A percentile compares a stretch with the other conserved stretches of the same genome.
Conservation (phyloP, 2,797 vertebrate species). For the Cephalopachus bancanus region DNA sequence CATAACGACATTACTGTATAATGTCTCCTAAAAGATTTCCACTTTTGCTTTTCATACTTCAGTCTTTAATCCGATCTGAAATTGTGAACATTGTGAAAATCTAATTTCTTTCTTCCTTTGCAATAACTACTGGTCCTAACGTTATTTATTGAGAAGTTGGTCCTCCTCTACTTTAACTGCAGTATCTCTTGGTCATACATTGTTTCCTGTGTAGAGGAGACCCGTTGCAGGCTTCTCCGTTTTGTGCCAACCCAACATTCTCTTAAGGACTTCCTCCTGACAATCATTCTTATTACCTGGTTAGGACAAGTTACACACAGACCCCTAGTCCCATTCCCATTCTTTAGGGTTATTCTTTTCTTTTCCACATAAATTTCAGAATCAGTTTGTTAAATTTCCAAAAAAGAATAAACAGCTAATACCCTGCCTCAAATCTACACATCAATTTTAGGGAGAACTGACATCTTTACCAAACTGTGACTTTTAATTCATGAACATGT, state of each 20-base stretch:
- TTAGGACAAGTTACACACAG: not conserved
- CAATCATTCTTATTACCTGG: not conserved
- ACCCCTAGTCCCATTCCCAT: not conserved
- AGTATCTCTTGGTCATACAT: not conserved
- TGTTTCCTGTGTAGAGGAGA: not conserved
- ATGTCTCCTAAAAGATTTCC: not conserved
- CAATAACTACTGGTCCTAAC: not conserved
- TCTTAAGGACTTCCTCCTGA: not conserved
- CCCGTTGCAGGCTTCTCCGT: not conserved
- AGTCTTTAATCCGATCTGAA: not conserved
- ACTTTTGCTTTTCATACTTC: not conserved
- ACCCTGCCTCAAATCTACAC: not conserved
- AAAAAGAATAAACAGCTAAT: not conserved
- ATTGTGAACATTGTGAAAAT: not conserved
- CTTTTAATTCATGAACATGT: not conserved
- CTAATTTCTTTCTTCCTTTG: not conserved
- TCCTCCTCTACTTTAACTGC: not conserved
- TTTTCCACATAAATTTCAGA: conserved; percentile 13
- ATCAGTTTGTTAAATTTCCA: too few relatives aligned
- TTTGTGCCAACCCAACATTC: not conserved
- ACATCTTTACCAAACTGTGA: not conserved
- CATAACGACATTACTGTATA: not conserved
- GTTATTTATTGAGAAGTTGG: not conserved
- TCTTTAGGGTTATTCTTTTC: not conserved
- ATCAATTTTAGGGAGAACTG: not conserved